Percentiles rank a stretch among this genome's conserved stretches.
phyloP scores from a whole-genome alignment of 2,113 vertebrate species.

The Pangasianodon hypophthalmus region DNA sequence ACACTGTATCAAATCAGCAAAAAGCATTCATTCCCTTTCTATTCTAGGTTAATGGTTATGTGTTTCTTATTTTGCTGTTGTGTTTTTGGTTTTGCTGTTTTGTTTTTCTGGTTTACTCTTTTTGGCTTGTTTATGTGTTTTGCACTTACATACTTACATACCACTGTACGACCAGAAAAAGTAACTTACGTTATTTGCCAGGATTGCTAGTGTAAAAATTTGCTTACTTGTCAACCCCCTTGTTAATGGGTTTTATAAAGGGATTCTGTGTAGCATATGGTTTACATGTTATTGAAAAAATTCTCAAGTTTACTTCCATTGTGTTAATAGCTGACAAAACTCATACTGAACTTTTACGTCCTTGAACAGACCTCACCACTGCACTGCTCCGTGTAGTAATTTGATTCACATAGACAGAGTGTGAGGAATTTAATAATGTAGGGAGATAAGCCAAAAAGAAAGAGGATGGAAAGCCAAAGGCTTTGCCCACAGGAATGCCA shows the following conservation, averaged over 20 bases:
- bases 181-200: background rate
- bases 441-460: constrained; percentile 25
- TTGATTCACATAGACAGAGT: constrained; percentile 52
- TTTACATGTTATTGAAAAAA: background rate
- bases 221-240: background rate
- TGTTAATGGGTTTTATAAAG: background rate
- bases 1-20: background rate
- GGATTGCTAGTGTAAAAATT: background rate
- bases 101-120: background rate
- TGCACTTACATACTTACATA: background rate
- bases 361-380: constrained; percentile 17
- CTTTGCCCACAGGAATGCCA: constrained; percentile 43
- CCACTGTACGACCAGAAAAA: background rate
- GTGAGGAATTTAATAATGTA: constrained; percentile 57
- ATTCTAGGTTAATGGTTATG: background rate
- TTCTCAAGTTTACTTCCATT: background rate
- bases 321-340: constrained; percentile 17
- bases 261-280: background rate
- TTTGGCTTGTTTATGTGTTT: background rate
- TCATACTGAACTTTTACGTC: constrained; percentile 12
- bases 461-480: constrained; percentile 29
- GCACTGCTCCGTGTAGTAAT: constrained; percentile 40
- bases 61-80: background rate
- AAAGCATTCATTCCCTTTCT: background rate
- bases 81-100: background rate